These are phyloP conservation scores for Pentalonia nigronervosa DNA, from an alignment of 1,140 invertebrate genomes.

Conservation along the genomic window DNA sequence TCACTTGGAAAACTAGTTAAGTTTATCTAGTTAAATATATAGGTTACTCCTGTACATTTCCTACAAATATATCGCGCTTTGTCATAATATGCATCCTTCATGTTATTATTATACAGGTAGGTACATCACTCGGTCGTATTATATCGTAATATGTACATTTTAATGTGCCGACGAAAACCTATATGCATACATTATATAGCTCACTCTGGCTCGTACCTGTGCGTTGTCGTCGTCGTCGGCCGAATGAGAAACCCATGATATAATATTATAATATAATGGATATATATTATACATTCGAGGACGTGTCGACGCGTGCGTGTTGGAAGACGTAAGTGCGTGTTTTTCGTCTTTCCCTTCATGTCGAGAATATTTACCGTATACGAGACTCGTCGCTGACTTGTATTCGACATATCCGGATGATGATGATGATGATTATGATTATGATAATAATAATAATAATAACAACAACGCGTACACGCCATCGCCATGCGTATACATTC, in stretches of 20 bases:
- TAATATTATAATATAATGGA: too few relatives aligned
- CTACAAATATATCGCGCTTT: neutral
- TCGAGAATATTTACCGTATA: neutral
- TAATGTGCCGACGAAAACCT: too few relatives aligned
- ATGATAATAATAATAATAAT: too few relatives aligned
- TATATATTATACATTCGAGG: neutral
- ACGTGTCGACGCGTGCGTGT: neutral
- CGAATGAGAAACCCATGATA: too few relatives aligned
- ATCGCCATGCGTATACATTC: neutral
- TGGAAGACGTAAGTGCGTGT: neutral
- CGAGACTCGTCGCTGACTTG: neutral
- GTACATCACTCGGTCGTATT: neutral
- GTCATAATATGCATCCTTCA: too few relatives aligned
- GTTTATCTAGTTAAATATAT: too few relatives aligned
- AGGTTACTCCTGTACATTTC: neutral
- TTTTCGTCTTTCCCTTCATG: neutral
- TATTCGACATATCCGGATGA: neutral
- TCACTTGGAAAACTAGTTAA: too few relatives aligned
- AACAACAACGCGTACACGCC: neutral
- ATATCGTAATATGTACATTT: neutral
- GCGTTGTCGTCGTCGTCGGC: too few relatives aligned
- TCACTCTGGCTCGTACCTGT: too few relatives aligned
- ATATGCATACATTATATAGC: too few relatives aligned
- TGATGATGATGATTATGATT: neutral
- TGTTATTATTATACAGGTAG: too few relatives aligned